Percentiles rank a stretch among this genome's conserved stretches.
These are phyloP conservation scores for Dryadula phaetusa DNA, from an alignment of 2,888 invertebrate genomes.

Conservation along the genomic window DNA sequence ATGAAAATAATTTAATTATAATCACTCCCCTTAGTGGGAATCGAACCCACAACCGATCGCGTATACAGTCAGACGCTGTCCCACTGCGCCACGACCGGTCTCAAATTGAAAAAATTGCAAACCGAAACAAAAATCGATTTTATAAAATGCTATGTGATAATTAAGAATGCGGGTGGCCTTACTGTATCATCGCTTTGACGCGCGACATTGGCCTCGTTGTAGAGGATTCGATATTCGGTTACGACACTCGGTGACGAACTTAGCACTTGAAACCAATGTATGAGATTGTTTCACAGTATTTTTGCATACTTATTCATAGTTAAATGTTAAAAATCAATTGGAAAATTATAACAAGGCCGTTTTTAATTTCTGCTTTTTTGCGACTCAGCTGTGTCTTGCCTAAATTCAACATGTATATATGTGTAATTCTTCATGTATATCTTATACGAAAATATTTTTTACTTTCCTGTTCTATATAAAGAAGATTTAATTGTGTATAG, in stretches of 20 bases:
- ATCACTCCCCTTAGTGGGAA: too few species aligned
- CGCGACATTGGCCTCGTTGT: conserved; percentile 72
- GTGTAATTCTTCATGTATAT: not conserved
- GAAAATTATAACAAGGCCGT: not conserved
- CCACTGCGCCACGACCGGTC: too few species aligned
- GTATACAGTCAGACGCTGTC: too few species aligned
- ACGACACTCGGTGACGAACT: conserved; percentile 66
- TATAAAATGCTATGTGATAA: conserved; percentile 20
- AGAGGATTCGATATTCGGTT: conserved; percentile 71
- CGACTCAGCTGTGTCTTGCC: not conserved
- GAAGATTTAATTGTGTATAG: not conserved
- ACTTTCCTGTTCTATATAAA: not conserved
- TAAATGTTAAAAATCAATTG: not conserved
- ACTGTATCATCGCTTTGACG: conserved; percentile 52
- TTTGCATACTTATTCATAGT: conserved; percentile 12
- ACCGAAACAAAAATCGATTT: not conserved
- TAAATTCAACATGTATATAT: not conserved
- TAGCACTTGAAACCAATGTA: conserved; percentile 26
- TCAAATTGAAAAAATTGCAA: not conserved
- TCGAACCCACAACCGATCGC: too few species aligned
- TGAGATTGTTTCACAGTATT: conserved; percentile 17
- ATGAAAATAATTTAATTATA: too few species aligned
- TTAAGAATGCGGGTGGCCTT: conserved; percentile 49
- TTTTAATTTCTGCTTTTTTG: not conserved
- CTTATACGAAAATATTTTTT: not conserved